These are phyloP conservation scores for Lineus longissimus DNA, from an alignment of 1,140 invertebrate species.

Conservation along the genomic window DNA sequence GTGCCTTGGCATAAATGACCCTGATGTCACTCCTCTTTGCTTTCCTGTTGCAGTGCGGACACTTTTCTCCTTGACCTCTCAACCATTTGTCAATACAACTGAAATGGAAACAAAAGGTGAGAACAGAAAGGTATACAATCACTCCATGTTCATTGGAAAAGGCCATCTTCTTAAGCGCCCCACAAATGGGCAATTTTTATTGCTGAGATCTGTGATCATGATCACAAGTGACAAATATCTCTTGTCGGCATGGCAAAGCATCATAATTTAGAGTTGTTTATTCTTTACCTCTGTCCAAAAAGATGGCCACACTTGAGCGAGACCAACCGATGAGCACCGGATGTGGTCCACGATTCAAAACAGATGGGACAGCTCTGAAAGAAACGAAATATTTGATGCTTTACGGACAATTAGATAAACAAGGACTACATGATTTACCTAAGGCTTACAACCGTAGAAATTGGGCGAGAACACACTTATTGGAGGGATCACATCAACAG, in stretches of 20 bases:
- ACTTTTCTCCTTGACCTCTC: slow-evolving; percentile 56
- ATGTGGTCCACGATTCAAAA: slow-evolving; percentile 78
- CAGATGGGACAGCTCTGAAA: slow-evolving; percentile 77
- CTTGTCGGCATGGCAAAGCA: not conserved
- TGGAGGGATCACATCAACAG: too few relatives aligned
- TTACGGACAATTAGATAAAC: too few relatives aligned
- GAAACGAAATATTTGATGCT: slow-evolving; percentile 12
- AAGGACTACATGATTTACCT: too few relatives aligned
- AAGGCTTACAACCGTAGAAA: too few relatives aligned
- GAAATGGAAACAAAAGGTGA: too few relatives aligned
- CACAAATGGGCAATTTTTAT: too few relatives aligned
- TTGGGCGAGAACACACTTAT: too few relatives aligned
- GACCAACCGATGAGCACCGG: slow-evolving; percentile 76
- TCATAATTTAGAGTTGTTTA: too few relatives aligned
- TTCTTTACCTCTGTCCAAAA: slow-evolving; percentile 66
- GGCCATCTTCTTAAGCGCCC: not conserved
- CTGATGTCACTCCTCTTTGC: slow-evolving; percentile 71
- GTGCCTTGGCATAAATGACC: slow-evolving; percentile 65
- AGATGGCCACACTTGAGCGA: slow-evolving; percentile 86
- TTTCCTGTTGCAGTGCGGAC: slow-evolving; percentile 83
- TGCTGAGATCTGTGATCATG: not conserved
- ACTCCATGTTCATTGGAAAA: not conserved
- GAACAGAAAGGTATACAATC: slow-evolving; percentile 5
- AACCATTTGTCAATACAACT: slow-evolving; percentile 81
- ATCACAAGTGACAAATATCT: not conserved